phyloP scores from a whole-genome alignment of 2,113 vertebrate genomes.

The Centropus unirufus region DNA sequence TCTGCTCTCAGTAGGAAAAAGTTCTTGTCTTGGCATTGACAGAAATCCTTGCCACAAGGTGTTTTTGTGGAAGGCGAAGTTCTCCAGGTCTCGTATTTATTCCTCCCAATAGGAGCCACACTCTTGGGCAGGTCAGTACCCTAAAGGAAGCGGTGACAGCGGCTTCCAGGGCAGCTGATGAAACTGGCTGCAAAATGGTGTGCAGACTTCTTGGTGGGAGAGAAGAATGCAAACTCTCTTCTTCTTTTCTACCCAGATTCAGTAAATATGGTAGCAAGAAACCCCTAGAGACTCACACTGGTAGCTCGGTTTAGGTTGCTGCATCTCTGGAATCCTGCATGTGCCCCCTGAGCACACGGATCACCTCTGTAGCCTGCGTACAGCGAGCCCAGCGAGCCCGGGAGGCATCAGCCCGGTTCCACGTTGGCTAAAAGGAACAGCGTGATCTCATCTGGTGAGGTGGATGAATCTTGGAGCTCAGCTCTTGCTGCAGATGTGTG shows the following conservation, averaged over 20 bases:
- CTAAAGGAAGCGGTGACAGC: background rate
- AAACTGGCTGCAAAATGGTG: background rate
- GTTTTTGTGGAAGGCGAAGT: background rate
- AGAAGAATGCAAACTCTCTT: background rate
- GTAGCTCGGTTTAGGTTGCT: background rate
- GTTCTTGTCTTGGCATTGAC: background rate
- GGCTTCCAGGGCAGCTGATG: background rate
- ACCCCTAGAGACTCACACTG: background rate
- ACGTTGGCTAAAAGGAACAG: background rate
- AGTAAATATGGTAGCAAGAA: background rate
- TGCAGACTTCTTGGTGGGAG: background rate
- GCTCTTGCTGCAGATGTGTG: background rate
- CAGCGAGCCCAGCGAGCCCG: background rate
- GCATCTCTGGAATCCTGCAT: background rate
- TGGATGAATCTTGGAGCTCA: background rate
- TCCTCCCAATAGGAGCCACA: background rate
- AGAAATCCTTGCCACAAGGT: background rate
- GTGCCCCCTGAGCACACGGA: background rate
- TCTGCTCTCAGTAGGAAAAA: background rate
- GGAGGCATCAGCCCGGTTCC: background rate
- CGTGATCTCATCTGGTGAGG: background rate
- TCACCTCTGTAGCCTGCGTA: background rate
- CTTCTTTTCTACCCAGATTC: background rate
- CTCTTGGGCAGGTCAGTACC: background rate
- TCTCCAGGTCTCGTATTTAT: background rate